phyloP scores from a whole-genome alignment of 2,113 vertebrate species.

The Scomber scombrus region DNA sequence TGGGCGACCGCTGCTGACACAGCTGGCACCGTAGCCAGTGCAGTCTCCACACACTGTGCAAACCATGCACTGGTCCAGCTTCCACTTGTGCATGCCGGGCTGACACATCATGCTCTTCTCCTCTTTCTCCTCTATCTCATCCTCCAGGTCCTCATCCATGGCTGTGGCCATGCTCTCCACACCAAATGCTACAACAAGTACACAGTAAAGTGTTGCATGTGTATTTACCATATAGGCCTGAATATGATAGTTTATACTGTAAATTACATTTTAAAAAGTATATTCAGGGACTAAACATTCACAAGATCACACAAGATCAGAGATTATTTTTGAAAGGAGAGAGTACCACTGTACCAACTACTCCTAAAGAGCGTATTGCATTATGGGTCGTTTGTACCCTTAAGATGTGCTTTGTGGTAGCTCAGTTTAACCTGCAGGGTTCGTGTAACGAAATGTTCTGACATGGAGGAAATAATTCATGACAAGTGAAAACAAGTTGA shows the following conservation, averaged over 20 bases:
- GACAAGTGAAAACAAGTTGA: too few species aligned
- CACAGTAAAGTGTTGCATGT: neutral
- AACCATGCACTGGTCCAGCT: constrained; percentile 99
- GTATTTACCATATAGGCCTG: neutral
- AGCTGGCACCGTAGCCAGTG: constrained; percentile 97
- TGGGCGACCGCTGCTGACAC: constrained; percentile 97
- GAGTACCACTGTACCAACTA: too few species aligned
- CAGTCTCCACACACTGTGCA: constrained; percentile 99
- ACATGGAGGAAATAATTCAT: too few species aligned
- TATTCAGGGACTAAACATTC: too few species aligned
- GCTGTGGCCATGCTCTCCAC: constrained; percentile 99
- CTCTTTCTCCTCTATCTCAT: constrained; percentile 97
- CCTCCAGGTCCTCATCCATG: constrained; percentile 99
- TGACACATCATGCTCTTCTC: constrained; percentile 99
- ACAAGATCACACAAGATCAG: too few species aligned
- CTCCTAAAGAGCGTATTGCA: too few species aligned
- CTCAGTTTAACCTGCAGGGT: too few species aligned
- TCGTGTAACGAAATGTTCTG: too few species aligned
- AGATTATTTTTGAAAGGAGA: too few species aligned
- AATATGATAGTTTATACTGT: neutral
- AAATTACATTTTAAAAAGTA: neutral
- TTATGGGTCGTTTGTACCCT: too few species aligned
- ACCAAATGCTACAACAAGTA: constrained; percentile 88
- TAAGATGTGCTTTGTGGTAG: too few species aligned
- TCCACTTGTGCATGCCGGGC: constrained; percentile 99